phyloP scores from a whole-genome alignment of 2,113 vertebrate species.

The Oostethus manadensis region DNA sequence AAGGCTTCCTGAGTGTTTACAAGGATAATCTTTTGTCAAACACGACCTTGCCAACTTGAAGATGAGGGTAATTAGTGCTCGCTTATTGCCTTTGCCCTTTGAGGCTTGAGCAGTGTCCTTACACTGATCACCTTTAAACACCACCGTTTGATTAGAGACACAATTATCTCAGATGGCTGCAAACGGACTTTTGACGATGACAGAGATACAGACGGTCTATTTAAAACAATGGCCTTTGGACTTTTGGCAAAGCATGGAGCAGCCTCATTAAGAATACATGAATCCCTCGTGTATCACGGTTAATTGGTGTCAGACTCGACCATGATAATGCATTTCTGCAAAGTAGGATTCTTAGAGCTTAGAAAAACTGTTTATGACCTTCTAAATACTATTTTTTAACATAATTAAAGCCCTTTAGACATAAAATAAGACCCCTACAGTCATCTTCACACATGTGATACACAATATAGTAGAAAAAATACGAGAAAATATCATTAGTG shows the following conservation, averaged over 20 bases:
- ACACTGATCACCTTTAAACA: not conserved
- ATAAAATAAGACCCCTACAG: too few relatives aligned
- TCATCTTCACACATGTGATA: too few relatives aligned
- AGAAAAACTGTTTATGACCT: too few relatives aligned
- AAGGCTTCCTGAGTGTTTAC: not conserved
- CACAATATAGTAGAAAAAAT: too few relatives aligned
- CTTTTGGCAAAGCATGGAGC: too few relatives aligned
- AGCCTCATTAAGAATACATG: not conserved
- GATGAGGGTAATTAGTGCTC: not conserved
- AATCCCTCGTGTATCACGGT: too few relatives aligned
- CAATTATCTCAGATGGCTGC: constrained; percentile 1
- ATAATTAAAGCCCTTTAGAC: too few relatives aligned
- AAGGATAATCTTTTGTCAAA: not conserved
- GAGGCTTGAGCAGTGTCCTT: not conserved
- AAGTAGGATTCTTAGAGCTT: too few relatives aligned
- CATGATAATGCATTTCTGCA: too few relatives aligned
- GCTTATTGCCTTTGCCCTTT: constrained; percentile 1
- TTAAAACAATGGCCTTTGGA: not conserved
- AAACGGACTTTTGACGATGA: not conserved
- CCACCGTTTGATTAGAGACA: not conserved
- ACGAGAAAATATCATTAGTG: too few relatives aligned
- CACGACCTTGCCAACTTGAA: not conserved
- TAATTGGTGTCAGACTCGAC: too few relatives aligned
- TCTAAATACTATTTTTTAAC: too few relatives aligned
- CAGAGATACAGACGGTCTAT: not conserved